A percentile compares a stretch with the other conserved stretches of the same genome.
Evolutionary conservation across 2,797 vertebrate genomes (phyloP).

Genomic region (Balearica regulorum): DNA sequence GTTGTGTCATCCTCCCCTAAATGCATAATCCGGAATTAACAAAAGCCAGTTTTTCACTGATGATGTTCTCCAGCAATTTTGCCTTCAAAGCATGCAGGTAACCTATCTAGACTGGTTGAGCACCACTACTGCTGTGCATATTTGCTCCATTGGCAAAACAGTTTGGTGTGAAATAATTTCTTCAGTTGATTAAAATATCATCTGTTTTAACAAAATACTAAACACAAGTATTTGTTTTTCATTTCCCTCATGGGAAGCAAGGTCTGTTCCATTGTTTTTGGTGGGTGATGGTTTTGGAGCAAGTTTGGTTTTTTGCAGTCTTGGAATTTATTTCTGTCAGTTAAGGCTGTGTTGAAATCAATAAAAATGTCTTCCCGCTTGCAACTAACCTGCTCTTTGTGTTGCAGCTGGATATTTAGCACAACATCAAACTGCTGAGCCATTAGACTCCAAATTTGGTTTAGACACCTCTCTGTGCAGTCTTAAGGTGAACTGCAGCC

Average conservation of each 20-base stretch:
- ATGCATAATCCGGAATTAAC: not conserved
- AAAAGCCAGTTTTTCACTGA: not conserved
- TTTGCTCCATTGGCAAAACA: not conserved
- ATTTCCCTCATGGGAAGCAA: not conserved
- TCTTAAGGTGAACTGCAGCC: not conserved
- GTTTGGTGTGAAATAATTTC: not conserved
- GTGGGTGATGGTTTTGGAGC: not conserved
- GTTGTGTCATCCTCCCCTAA: not conserved
- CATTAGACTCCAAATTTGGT: not conserved
- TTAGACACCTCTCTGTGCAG: not conserved
- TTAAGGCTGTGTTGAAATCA: not conserved
- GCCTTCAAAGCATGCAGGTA: not conserved
- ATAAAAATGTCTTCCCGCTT: not conserved
- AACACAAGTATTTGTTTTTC: not conserved
- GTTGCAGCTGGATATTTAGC: not conserved
- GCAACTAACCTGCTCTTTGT: not conserved
- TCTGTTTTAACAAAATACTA: not conserved
- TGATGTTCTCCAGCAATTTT: not conserved
- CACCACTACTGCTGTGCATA: rapidly evolving
- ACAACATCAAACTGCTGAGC: not conserved
- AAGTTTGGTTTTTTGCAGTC: not conserved
- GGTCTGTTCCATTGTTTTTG: not conserved
- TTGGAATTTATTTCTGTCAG: not conserved
- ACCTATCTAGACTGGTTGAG: not conserved
- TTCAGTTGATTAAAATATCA: not conserved